Evolutionary conservation across 2,888 invertebrate genomes (phyloP), one percentile per base, ranked within the genome.

Genomic region (Drosophila macrospina): DNA sequence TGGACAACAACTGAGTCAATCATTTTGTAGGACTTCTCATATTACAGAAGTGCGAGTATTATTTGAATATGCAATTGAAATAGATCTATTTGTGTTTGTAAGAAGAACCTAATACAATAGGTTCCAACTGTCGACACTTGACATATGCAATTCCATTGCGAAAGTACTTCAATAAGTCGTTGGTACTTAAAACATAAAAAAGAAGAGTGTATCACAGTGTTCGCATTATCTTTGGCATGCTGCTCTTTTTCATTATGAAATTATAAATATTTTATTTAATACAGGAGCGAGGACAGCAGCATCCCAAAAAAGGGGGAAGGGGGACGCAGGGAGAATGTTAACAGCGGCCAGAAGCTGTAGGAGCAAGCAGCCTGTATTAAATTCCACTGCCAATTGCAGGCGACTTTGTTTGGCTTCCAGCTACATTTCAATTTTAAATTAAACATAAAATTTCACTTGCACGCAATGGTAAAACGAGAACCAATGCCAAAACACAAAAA

Each of bases 351-450:
- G 34, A 24, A 26, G 45, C 30, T 52, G 63, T 50, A 32, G 45
- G 59, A 42, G 30, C 47, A 55, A 64, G 45, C 50, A 50, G 59
- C 26, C 45, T 13, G 67, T 67, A 63, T 75, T 73, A 76, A 80
- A 80, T 80, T 83, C 80, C 80, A 71, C 42, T 70, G 78, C 69
- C 78, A 77, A 78, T 78, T 70, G 74, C 68, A 77, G 70, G 60
- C 67, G 80, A 80, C 74, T 81, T 68, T 68, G 59, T 71, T 69
- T 61, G 66, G 84, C 84, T 68, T 66, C 66, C 56, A 77, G 80
- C 77, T 59, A 80, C 62, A 67, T 80, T 80, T 80, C 81, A 80
- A 80, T 80, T 83, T 80, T 80, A 79, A 78, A 79, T 79, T 74
- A 78, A 78, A 78, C 77, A 77, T 70, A 72, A 66, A 75, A 78